These are phyloP conservation scores for Cantharis lateralis DNA, from an alignment of 2,888 invertebrate genomes.

Conservation along the genomic window DNA sequence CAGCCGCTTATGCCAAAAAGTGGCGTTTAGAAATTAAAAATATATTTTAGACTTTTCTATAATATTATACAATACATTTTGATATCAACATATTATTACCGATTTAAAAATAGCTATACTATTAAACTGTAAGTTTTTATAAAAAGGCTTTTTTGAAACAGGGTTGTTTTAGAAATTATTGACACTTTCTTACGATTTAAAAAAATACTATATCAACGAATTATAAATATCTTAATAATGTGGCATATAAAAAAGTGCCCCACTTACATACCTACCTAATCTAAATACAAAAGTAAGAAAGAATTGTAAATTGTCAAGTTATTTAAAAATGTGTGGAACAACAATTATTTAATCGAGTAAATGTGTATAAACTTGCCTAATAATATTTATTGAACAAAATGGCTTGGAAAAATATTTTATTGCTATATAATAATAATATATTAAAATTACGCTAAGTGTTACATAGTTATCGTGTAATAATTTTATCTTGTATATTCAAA, in stretches of 20 bases:
- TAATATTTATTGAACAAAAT: constrained; percentile 20
- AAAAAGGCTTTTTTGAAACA: not conserved
- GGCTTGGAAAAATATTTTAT: constrained; percentile 29
- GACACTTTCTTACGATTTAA: not conserved
- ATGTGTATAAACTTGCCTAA: constrained; percentile 22
- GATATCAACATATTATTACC: not conserved
- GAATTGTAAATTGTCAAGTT: constrained; percentile 1
- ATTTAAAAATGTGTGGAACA: constrained; percentile 8
- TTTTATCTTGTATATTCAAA: constrained; percentile 11
- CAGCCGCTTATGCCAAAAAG: not conserved
- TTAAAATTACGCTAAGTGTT: constrained; percentile 22
- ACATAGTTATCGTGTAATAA: constrained; percentile 23
- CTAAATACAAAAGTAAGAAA: not conserved
- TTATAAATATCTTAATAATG: not conserved
- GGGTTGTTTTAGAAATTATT: not conserved
- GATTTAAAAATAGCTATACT: not conserved
- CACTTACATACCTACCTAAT: not conserved
- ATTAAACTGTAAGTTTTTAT: not conserved
- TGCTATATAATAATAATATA: constrained; percentile 23
- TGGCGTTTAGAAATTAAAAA: not conserved
- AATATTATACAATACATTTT: not conserved
- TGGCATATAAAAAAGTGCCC: not conserved
- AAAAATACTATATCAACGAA: not conserved
- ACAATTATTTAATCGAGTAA: constrained; percentile 24
- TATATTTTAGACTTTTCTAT: not conserved